Evolutionary conservation across 2,113 vertebrate genomes (phyloP).

Genomic region (Corythoichthys haematopterus): DNA sequence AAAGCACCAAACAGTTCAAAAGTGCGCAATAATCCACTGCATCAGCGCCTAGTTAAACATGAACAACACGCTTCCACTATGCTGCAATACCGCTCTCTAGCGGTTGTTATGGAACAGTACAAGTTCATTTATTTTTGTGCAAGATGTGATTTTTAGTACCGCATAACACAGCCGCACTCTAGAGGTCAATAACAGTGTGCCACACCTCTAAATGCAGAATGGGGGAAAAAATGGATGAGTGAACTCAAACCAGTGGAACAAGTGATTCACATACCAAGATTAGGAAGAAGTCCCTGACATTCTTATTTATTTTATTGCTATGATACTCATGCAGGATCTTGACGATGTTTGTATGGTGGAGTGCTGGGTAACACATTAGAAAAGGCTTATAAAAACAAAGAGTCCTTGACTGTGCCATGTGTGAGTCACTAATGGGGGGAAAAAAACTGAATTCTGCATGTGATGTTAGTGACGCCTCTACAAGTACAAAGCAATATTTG

Average conservation of each 20-base stretch:
- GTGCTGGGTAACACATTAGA: not conserved
- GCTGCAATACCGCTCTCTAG: conserved; percentile 36
- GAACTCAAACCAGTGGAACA: conserved; percentile 40
- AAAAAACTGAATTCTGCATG: not conserved
- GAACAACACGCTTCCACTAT: not conserved
- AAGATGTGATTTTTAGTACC: not conserved
- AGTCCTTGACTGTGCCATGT: not conserved
- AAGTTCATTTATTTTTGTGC: not conserved
- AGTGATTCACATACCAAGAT: conserved; percentile 17
- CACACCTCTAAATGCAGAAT: not conserved
- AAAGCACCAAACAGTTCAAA: too few species aligned
- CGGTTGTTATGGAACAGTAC: conserved; percentile 15
- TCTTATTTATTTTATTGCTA: not conserved
- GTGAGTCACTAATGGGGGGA: not conserved
- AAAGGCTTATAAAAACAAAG: not conserved
- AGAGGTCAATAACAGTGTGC: conserved; percentile 23
- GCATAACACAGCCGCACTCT: conserved; percentile 38
- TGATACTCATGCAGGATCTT: not conserved
- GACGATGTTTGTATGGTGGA: not conserved
- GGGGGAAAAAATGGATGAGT: conserved; percentile 43
- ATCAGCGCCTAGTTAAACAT: not conserved
- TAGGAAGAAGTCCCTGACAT: not conserved
- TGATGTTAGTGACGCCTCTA: not conserved
- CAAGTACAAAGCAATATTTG: not conserved
- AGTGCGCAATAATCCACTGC: not conserved